Percentiles rank a stretch among this genome's conserved stretches.
These are phyloP conservation scores for Pseudorhombus dupliciocellatus DNA, from an alignment of 2,113 vertebrate species.

Conservation along the genomic window DNA sequence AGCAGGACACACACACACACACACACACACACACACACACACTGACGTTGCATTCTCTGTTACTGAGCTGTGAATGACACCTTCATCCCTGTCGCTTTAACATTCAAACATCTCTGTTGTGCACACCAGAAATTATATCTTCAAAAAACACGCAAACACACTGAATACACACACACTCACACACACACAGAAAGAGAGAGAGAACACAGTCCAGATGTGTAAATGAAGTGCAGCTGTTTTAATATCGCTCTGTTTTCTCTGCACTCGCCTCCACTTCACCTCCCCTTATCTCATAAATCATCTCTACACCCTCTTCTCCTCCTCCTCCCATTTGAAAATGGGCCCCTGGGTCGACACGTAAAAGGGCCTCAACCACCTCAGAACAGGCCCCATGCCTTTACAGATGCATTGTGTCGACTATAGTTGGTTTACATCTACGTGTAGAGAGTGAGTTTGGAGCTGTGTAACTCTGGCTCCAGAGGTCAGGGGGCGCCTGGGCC, in stretches of 20 bases:
- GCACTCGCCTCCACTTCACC: constrained; percentile 34
- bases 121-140: constrained; percentile 29
- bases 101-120: constrained; percentile 61
- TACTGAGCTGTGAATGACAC: constrained; percentile 76
- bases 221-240: constrained; percentile 60
- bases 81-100: constrained; percentile 67
- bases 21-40: constrained; percentile 40
- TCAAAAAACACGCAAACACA: constrained; percentile 10
- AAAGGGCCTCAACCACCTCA: neutral
- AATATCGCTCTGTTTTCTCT: constrained; percentile 40
- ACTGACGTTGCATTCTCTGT: constrained; percentile 26
- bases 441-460: neutral
- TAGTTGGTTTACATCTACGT: neutral
- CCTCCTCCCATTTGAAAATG: neutral
- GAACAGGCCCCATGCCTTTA: neutral
- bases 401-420: neutral
- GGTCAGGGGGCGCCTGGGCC: neutral
- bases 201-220: constrained; percentile 48
- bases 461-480: neutral
- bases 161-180: constrained; percentile 13
- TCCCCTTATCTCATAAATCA: constrained; percentile 54
- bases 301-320: neutral
- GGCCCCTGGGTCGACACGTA: neutral
- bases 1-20: constrained; percentile 53
- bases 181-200: constrained; percentile 8